Percentiles rank a stretch among this genome's conserved stretches.
Evolutionary conservation across 2,888 invertebrate genomes (phyloP).

Genomic region (Sipha maydis): DNA sequence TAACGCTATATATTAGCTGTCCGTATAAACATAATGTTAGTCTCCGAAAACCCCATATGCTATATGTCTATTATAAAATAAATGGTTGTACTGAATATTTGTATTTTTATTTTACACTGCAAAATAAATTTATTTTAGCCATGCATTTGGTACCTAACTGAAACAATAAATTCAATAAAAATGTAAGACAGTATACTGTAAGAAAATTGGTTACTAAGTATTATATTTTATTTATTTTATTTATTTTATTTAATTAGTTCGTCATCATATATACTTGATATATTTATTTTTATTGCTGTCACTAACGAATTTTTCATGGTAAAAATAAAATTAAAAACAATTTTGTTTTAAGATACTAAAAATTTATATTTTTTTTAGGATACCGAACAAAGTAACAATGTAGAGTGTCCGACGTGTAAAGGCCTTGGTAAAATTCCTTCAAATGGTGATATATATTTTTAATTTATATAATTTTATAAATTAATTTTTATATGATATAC

Average conservation of each 20-base stretch:
- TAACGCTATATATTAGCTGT: too few species aligned
- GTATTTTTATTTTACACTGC: too few species aligned
- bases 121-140: too few species aligned
- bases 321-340: not conserved
- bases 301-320: not conserved
- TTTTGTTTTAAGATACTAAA: not conserved
- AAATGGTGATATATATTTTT: not conserved
- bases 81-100: too few species aligned
- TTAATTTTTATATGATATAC: too few species aligned
- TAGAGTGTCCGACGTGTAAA: conserved; percentile 44
- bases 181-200: too few species aligned
- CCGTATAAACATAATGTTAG: too few species aligned
- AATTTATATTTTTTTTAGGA: not conserved
- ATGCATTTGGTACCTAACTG: too few species aligned
- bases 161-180: too few species aligned
- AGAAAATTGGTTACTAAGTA: not conserved
- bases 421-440: conserved; percentile 35
- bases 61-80: too few species aligned
- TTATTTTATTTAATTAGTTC: not conserved
- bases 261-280: not conserved
- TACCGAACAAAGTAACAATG: not conserved
- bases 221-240: not conserved
- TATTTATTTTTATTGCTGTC: not conserved
- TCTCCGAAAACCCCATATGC: too few species aligned
- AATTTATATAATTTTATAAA: not conserved